Base-by-base conservation (phyloP, 2,113 vertebrate species). In the Mesembrinibis cayennensis region DNA sequence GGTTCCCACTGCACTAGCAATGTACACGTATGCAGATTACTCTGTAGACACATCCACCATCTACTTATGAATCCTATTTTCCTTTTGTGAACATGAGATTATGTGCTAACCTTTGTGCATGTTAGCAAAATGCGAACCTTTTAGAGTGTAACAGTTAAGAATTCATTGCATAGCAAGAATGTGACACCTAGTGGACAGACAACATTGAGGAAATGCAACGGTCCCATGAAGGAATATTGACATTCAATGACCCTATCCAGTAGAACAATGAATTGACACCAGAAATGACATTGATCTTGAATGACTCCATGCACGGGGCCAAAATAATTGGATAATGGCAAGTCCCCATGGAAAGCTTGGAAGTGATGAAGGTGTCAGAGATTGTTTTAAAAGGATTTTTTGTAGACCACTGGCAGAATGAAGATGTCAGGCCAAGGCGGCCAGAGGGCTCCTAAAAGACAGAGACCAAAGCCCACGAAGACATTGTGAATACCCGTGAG, bases 101-200 rank as follows among this genome's bases (percentile, higher is more conserved):
- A 59, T 50, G n/a, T 38, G 45, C 38, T 74, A 63, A 67, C 42
- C 21, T 55, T 84, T 89, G 71, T n/a, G 32, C 59, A 56, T 30
- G 38, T 40, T 87, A 85, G 78, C 69, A 82, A 84, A 89, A 87
- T 10, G 40, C 8, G 4, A 95, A 80, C 58, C 52, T 93, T 90
- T 80, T 30, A 61, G 63, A 44, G 9, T 10, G 4, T 23, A 50
- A 29, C 36, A 47, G 42, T 38, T 30, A 56, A 58, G 78, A 85
- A 91, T 72, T 90, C 78, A 82, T 93, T 87, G 62, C 44, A 13
- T 42, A 92, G 96, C 87, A 82, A 93, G 90, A 96, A 95, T 70
- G 58, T 95, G 96, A 97, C 96, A 96, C 95, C 96, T 97, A 97
- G 96, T 96, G 96, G 96, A 87, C 76, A 77, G 44, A 89, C 0